A percentile compares a stretch with the other conserved stretches of the same genome.
phyloP scores from a whole-genome alignment of 2,888 invertebrate genomes.

The Aphodius granarius region DNA sequence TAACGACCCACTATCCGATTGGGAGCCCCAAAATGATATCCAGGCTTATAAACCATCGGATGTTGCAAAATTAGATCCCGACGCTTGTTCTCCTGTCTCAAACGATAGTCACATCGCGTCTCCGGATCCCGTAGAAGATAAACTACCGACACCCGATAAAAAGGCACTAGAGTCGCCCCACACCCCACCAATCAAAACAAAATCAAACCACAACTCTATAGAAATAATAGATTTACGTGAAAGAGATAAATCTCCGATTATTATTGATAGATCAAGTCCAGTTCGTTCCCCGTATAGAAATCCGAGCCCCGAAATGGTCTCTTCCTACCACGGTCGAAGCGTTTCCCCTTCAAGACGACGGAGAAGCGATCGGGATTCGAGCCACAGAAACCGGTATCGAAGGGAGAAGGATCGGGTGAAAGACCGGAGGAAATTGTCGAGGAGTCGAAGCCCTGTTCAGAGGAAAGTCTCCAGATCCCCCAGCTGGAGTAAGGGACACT shows the following conservation, averaged over 20 bases:
- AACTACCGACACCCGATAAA: conserved; percentile 39
- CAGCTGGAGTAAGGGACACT: conserved; percentile 55
- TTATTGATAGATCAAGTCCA: conserved; percentile 41
- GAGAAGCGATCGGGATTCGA: conserved; percentile 33
- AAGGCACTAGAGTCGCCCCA: conserved; percentile 63
- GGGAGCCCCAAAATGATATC: conserved; percentile 42
- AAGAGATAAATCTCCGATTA: conserved; percentile 39
- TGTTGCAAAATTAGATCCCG: conserved; percentile 44
- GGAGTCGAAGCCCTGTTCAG: conserved; percentile 62
- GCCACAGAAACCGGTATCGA: conserved; percentile 51
- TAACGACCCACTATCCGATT: conserved; percentile 46
- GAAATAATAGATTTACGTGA: conserved; percentile 36
- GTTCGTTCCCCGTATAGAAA: conserved; percentile 47
- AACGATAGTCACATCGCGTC: conserved; percentile 52
- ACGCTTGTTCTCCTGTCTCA: conserved; percentile 52
- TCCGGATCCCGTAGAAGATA: conserved; percentile 43
- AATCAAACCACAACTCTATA: conserved; percentile 25
- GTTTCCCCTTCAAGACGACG: conserved; percentile 51
- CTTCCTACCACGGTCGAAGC: conserved; percentile 39
- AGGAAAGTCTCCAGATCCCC: conserved; percentile 59
- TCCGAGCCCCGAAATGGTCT: conserved; percentile 46
- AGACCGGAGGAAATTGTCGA: conserved; percentile 58
- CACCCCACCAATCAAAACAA: conserved; percentile 58
- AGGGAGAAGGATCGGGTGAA: conserved; percentile 53
- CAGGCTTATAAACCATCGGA: conserved; percentile 29